Evolutionary conservation across 2,888 invertebrate species (phyloP), one percentile per base, ranked within the genome.

Genomic region (Chrysolina haemoptera): DNA sequence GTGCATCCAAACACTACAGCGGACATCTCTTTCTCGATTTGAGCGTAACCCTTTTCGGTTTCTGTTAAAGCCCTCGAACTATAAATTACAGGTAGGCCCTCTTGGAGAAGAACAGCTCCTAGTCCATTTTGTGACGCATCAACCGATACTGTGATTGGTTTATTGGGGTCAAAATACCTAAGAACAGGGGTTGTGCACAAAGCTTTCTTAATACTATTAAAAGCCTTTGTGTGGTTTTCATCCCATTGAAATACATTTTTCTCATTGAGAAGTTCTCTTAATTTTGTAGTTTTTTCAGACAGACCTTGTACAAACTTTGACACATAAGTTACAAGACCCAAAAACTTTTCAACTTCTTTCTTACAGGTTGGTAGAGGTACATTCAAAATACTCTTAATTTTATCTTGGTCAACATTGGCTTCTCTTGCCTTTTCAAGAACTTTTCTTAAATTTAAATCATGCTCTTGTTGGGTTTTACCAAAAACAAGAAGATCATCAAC

Each of bases 401-500:
- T 55, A 40, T 68, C 55, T n/a, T 55, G 27, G 18, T 77, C 71
- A 66, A 76, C 27, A 46, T 72, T 68, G 18, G 43, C 55, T 53
- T 70, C n/a, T 55, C 55, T 71, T 6, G 73, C 76, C 20, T 73
- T 68, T 64, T 73, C 63, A 16, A 82, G 55, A 18, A 82, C 77
- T 35, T 53, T n/a, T 12, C 70, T 64, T 11, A 84, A 48, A 18
- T 72, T 75, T 18, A 64, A 22, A 62, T 82, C 73, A 74, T 83
- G 80, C 75, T 84, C 79, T 72, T 77, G 12, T 68, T 75, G 53
- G 40, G 40, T 72, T 71, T 55, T 74, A 10, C 79, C 81, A 65
- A 71, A 82, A 9, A 84, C 64, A 41, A 84, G 63, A 10, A 84
- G 67, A 74, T 84, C 82, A 77, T 84, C 83, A 48, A 84, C 74